A percentile compares a stretch with the other conserved stretches of the same genome.
Conservation (phyloP, 2,888 invertebrate species). For the Zygothrica quintamaculata region DNA sequence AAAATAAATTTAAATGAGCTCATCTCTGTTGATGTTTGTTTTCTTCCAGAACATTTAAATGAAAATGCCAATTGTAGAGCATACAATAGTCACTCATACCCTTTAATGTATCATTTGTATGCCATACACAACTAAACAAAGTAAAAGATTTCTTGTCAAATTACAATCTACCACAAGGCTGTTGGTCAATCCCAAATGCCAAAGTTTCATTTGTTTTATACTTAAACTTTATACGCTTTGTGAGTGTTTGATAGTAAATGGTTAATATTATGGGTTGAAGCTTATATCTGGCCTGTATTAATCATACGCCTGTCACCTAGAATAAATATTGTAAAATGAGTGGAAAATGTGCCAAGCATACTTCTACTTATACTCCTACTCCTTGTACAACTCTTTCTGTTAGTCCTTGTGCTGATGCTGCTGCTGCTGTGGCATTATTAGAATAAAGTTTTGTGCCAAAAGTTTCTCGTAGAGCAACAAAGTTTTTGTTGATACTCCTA, state of each 20-base stretch:
- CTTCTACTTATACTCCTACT: too few species aligned
- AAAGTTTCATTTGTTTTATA: slow-evolving; percentile 61
- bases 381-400: too few species aligned
- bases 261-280: slow-evolving; percentile 40
- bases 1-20: too few species aligned
- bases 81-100: slow-evolving; percentile 10
- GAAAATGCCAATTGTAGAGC: slow-evolving; percentile 10
- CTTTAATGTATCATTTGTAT: not conserved
- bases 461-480: slow-evolving; percentile 54
- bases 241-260: slow-evolving; percentile 11
- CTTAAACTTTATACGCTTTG: slow-evolving; percentile 42
- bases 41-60: not conserved
- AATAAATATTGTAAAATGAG: slow-evolving; percentile 71
- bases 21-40: not conserved
- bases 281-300: slow-evolving; percentile 63
- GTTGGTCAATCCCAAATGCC: slow-evolving; percentile 55
- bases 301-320: slow-evolving; percentile 76
- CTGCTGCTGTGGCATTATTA: slow-evolving; percentile 44
- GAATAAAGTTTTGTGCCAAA: slow-evolving; percentile 66
- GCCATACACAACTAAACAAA: slow-evolving; percentile 7
- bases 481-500: slow-evolving; percentile 34
- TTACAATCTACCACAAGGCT: slow-evolving; percentile 48
- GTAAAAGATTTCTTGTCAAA: slow-evolving; percentile 49
- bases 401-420: slow-evolving; percentile 23
- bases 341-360: slow-evolving; percentile 60